Evolutionary conservation across 2,888 invertebrate genomes (phyloP), one percentile per base, ranked within the genome.

Genomic region (Cataglyphis cursor): DNA sequence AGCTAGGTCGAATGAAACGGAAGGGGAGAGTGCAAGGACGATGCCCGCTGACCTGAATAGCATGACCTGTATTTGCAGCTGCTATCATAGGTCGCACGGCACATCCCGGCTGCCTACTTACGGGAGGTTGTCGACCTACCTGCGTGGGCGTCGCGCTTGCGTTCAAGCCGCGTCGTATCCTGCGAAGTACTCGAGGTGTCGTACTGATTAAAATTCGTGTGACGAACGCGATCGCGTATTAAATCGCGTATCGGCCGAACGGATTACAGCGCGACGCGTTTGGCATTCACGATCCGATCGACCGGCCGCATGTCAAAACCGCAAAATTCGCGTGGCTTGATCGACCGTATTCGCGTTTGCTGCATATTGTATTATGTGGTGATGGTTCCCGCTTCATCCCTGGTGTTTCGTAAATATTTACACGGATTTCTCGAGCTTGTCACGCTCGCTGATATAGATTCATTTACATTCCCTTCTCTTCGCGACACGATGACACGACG

Each of bases 11-110:
- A 9, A 48, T 65, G 48, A 44, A 51, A 68, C 72, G 64, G 24
- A 74, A 15, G 66, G 66, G 70, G 68, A 62, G 28, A 75, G 74
- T 80, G 74, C 85, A 86, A 85, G 87, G 84, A 85, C 74, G 72
- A 70, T 75, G 80, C 82, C 76, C 80, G 82, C 76, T 89, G 89
- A 87, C 88, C 89, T 74, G 83, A 87, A 89, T 89, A 88, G 41
- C 81, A 44, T 88, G 89, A 88, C 89, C 89, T 24, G 85, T 87
- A 89, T 89, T 87, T 78, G 78, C 59, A 10, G 35, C 51, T n/a
- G 61, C 62, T 48, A 28, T 38, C 51, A 64, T 72, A 81, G 76
- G 18, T 81, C 15, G 78, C 82, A 85, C 80, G 86, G 68, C 48
- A 44, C 82, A 59, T 28, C 44, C 70, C 61, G 70, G 57, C 78